These are phyloP conservation scores for Drosophila dunni DNA, from an alignment of 1,140 invertebrate genomes.

Conservation along the genomic window DNA sequence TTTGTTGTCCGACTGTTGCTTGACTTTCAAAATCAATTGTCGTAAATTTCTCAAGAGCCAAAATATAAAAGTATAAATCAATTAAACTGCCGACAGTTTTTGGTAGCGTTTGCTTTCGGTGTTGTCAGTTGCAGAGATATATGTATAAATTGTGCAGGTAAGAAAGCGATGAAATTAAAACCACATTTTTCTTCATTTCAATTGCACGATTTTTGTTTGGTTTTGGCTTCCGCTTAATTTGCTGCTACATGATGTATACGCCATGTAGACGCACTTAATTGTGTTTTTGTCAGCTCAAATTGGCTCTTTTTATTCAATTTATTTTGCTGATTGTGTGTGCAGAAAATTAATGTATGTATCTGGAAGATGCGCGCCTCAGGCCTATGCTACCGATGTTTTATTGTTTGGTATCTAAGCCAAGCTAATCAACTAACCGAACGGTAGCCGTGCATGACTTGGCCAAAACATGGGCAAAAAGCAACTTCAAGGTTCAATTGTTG, in stretches of 20 bases:
- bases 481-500: slow-evolving; percentile 79
- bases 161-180: slow-evolving; percentile 37
- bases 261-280: slow-evolving; percentile 66
- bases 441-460: slow-evolving; percentile 64
- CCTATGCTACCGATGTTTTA: slow-evolving; percentile 26
- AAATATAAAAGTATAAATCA: slow-evolving; percentile 64
- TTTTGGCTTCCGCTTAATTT: slow-evolving; percentile 64
- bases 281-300: slow-evolving; percentile 74
- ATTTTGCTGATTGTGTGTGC: slow-evolving; percentile 3
- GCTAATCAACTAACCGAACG: slow-evolving; percentile 59
- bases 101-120: slow-evolving; percentile 51
- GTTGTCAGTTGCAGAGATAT: slow-evolving; percentile 17
- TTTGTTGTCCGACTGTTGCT: neutral
- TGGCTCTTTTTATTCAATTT: slow-evolving; percentile 39
- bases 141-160: slow-evolving; percentile 20
- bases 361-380: slow-evolving; percentile 32
- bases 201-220: slow-evolving; percentile 63
- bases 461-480: slow-evolving; percentile 36
- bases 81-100: slow-evolving; percentile 77
- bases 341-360: slow-evolving; percentile 23
- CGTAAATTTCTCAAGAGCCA: slow-evolving; percentile 38
- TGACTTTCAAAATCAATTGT: slow-evolving; percentile 47
- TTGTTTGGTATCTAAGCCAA: slow-evolving; percentile 40
- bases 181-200: slow-evolving; percentile 30
- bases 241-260: slow-evolving; percentile 37